Conservation (phyloP, 2,888 invertebrate genomes). For the Achlya flavicornis region DNA sequence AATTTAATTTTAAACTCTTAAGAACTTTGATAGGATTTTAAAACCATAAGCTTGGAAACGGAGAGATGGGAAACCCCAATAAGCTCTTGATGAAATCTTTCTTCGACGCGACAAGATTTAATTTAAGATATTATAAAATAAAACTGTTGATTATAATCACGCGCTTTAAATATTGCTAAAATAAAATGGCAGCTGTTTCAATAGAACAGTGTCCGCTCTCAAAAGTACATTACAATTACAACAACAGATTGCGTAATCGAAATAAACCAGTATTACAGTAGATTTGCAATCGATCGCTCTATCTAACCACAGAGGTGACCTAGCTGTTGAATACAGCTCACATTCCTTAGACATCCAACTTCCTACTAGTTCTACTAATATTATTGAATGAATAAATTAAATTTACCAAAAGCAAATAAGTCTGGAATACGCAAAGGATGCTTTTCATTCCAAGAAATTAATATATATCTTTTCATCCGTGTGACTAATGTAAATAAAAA, state of each 20-base stretch:
- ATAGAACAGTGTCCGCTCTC: background rate
- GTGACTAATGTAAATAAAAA: no score
- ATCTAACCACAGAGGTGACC: background rate
- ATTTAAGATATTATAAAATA: constrained; percentile 7
- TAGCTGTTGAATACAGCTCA: no score
- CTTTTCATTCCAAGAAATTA: no score
- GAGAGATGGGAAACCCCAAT: background rate
- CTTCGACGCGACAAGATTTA: background rate
- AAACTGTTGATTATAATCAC: background rate
- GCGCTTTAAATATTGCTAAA: background rate
- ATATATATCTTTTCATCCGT: no score
- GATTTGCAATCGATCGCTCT: background rate
- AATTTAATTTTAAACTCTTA: constrained; percentile 34
- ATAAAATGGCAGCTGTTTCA: background rate
- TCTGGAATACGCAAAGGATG: no score
- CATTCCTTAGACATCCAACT: no score
- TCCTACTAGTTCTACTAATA: no score
- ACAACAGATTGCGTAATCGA: no score
- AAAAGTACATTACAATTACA: background rate
- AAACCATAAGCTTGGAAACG: constrained; percentile 6
- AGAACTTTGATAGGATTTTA: constrained; percentile 9
- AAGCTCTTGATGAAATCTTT: constrained; percentile 4
- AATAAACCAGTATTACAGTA: background rate
- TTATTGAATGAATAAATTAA: no score
- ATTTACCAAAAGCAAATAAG: no score